Percentiles rank a stretch among this genome's conserved stretches.
Evolutionary conservation across 2,797 vertebrate species (phyloP).

Genomic region (Malurus leucopterus): DNA sequence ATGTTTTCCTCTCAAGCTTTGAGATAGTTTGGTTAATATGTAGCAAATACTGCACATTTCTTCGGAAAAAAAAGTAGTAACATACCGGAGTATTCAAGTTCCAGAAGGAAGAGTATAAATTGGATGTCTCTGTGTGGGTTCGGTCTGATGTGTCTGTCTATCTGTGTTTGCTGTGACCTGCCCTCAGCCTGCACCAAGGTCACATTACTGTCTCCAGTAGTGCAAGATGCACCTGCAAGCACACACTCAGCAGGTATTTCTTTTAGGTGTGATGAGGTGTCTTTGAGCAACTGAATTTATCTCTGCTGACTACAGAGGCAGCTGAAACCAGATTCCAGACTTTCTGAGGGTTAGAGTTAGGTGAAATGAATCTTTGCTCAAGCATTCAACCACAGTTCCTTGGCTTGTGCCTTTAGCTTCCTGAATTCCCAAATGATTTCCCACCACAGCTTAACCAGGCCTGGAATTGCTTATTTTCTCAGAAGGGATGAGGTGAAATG

Average conservation of each 20-base stretch:
- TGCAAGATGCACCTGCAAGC: neutral
- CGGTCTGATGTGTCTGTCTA: neutral
- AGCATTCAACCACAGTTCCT: conserved; percentile 49
- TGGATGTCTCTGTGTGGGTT: neutral
- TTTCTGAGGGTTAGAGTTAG: conserved; percentile 18
- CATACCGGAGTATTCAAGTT: neutral
- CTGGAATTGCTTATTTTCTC: conserved; percentile 43
- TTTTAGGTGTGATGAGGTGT: neutral
- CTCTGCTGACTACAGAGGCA: conserved; percentile 28
- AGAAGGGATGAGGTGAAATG: neutral
- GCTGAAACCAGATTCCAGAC: neutral
- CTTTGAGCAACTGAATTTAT: neutral
- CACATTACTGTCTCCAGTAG: neutral
- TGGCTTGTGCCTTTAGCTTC: conserved; percentile 42
- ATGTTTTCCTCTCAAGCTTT: neutral
- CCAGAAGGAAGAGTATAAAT: neutral
- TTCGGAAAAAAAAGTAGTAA: neutral
- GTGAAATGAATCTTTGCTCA: conserved; percentile 50
- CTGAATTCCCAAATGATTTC: conserved; percentile 59
- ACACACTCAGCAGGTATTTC: neutral
- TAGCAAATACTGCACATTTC: neutral
- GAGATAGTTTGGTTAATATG: neutral
- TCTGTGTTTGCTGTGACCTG: neutral
- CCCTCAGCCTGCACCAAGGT: neutral
- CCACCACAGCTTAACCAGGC: conserved; percentile 17